Evolutionary conservation across 2,113 vertebrate genomes (phyloP).

Genomic region (Chlamydotis undulata): DNA sequence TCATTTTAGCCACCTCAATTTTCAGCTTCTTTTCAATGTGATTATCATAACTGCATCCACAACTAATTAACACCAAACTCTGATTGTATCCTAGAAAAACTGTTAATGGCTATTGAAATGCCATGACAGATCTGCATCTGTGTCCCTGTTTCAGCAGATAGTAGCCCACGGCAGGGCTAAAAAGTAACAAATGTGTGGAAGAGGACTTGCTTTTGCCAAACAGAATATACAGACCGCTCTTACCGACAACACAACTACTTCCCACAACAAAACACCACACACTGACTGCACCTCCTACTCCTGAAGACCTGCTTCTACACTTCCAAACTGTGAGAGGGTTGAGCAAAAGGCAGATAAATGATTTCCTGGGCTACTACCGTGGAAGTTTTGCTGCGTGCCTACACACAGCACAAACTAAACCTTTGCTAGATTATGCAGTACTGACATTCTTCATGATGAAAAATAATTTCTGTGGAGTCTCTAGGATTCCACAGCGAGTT

Average conservation of each 20-base stretch:
- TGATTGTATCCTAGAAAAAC: background rate
- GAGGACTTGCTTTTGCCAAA: background rate
- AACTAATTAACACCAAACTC: conserved; percentile 26
- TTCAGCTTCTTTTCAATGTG: background rate
- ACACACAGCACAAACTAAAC: background rate
- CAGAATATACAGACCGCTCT: background rate
- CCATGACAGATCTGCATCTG: background rate
- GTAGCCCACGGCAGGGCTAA: background rate
- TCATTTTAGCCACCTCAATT: conserved; percentile 2
- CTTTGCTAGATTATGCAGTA: background rate
- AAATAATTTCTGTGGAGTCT: background rate
- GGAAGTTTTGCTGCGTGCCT: background rate
- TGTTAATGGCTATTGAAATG: background rate
- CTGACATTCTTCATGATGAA: background rate
- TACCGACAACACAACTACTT: background rate
- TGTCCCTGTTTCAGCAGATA: background rate
- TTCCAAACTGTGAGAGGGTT: background rate
- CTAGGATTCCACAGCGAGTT: background rate
- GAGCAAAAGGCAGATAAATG: background rate
- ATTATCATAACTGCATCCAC: background rate
- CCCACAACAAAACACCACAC: background rate
- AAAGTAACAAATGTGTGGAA: background rate
- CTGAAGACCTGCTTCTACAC: background rate
- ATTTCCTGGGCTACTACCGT: background rate
- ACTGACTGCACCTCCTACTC: background rate